These are phyloP conservation scores for Pomatostomus ruficeps DNA, from an alignment of 2,113 vertebrate genomes.

Conservation along the genomic window DNA sequence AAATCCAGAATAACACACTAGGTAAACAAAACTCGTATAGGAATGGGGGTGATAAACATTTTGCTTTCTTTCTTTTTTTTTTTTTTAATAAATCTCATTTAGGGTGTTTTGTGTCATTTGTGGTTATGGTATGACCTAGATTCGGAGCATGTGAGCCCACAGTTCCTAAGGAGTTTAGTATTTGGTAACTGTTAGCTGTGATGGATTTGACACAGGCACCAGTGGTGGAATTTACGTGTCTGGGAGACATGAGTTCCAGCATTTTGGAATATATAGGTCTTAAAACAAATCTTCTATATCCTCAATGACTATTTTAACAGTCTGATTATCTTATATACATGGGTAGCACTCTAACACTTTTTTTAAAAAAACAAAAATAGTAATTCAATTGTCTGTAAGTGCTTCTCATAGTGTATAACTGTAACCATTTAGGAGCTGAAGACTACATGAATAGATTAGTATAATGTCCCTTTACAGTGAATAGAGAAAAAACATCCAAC, in stretches of 20 bases:
- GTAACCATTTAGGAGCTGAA: neutral
- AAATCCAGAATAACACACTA: neutral
- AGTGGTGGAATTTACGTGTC: neutral
- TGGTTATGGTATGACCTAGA: neutral
- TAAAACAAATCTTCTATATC: neutral
- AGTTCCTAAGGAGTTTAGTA: neutral
- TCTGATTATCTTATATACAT: neutral
- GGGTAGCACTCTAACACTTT: neutral
- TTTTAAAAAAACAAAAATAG: neutral
- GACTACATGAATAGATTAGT: neutral
- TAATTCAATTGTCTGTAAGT: neutral
- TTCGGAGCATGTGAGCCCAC: neutral
- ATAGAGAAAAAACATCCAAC: neutral
- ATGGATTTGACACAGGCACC: rapidly evolving
- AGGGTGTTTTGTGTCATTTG: neutral
- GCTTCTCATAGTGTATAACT: neutral
- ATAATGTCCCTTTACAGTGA: neutral
- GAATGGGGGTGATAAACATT: neutral
- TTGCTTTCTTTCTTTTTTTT: neutral
- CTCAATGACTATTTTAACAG: neutral
- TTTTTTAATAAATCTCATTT: neutral
- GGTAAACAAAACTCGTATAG: neutral
- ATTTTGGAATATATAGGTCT: neutral
- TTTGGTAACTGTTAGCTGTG: neutral
- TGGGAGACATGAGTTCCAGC: neutral